Conservation (phyloP, 2,888 invertebrate genomes). For the Lasioglossum villosulum region DNA sequence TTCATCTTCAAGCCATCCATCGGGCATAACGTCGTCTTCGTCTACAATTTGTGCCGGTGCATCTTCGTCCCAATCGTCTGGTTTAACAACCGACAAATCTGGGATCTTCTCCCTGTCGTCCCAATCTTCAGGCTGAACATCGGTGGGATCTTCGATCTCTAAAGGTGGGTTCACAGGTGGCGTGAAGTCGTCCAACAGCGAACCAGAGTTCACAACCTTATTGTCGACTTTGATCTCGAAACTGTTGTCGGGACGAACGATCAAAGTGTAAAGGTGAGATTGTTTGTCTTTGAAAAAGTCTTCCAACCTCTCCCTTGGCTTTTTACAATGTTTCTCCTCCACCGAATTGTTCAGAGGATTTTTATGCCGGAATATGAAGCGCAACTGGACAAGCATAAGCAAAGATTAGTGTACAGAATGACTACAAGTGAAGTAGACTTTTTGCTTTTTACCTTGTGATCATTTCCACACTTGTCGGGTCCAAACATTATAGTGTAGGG, state of each 20-base stretch:
- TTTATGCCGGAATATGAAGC: constrained; percentile 96
- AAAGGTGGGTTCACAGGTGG: constrained; percentile 98
- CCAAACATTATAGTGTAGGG: constrained; percentile 99
- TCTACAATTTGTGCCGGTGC: constrained; percentile 96
- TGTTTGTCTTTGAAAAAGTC: constrained; percentile 96
- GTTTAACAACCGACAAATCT: constrained; percentile 95
- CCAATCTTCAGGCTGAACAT: constrained; percentile 95
- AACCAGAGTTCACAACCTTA: constrained; percentile 93
- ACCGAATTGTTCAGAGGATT: constrained; percentile 96
- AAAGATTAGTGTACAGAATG: neutral
- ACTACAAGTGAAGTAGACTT: neutral
- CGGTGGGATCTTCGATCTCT: constrained; percentile 96
- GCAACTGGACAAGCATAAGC: constrained; percentile 85
- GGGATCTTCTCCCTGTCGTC: constrained; percentile 97
- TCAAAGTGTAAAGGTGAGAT: constrained; percentile 94
- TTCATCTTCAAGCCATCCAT: constrained; percentile 97
- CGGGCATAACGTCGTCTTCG: constrained; percentile 92
- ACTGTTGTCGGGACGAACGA: constrained; percentile 91
- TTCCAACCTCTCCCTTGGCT: constrained; percentile 93
- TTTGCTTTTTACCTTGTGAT: constrained; percentile 91
- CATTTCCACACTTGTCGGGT: constrained; percentile 99
- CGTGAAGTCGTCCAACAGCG: constrained; percentile 94
- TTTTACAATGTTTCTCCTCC: constrained; percentile 98
- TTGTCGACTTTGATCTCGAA: constrained; percentile 94
- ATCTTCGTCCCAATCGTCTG: constrained; percentile 98